Percentiles rank a stretch among this genome's conserved stretches.
Conservation (phyloP, 2,113 vertebrate species). For the Plotosus lineatus region DNA sequence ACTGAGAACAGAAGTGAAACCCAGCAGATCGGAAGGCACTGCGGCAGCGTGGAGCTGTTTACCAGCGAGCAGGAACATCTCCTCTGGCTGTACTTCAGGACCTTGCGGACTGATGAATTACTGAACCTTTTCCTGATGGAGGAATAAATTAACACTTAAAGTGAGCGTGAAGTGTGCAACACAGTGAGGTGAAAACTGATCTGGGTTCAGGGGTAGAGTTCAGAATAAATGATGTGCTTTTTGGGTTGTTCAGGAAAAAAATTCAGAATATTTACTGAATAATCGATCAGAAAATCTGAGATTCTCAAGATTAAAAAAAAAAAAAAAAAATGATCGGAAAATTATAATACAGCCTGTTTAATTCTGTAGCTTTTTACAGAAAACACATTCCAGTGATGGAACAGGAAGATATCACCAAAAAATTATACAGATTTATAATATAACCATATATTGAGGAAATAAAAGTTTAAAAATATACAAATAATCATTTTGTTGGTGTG, state of each 20-base stretch:
- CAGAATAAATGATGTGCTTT: not conserved
- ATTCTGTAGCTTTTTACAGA: not conserved
- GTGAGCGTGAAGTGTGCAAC: constrained; percentile 37
- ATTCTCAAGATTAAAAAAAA: too few species aligned
- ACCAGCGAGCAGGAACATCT: constrained; percentile 48
- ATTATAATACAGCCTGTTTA: too few species aligned
- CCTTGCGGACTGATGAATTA: constrained; percentile 59
- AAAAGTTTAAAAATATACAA: not conserved
- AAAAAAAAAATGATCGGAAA: not conserved
- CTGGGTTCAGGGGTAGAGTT: not conserved
- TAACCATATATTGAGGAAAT: not conserved
- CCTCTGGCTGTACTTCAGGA: constrained; percentile 51
- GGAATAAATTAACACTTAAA: constrained; percentile 58
- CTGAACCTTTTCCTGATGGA: constrained; percentile 51
- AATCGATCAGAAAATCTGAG: too few species aligned
- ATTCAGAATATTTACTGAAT: too few species aligned
- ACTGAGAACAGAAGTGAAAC: constrained; percentile 36
- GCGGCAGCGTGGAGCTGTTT: constrained; percentile 38
- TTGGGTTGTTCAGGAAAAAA: not conserved
- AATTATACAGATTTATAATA: not conserved
- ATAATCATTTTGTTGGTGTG: too few species aligned
- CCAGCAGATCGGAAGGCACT: constrained; percentile 38
- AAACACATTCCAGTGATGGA: not conserved
- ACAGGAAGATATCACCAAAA: not conserved
- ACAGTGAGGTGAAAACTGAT: constrained; percentile 42